Conservation (phyloP, 1,140 invertebrate species). For the Pentalonia nigronervosa region DNA sequence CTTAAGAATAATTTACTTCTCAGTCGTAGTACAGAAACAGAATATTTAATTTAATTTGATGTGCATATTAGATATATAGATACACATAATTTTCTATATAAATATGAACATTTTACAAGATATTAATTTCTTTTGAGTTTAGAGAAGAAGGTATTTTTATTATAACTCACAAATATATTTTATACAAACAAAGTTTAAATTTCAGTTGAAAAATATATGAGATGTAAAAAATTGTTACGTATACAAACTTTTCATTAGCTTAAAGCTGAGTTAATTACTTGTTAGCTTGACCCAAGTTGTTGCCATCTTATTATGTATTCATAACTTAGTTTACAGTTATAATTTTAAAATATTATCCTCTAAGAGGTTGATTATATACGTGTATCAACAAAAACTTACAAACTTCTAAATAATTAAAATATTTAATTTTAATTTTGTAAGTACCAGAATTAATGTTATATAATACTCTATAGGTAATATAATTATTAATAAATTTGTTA, state of each 20-base stretch:
- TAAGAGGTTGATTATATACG: conserved; percentile 12
- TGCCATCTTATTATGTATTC: conserved; percentile 15
- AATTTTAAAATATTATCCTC: conserved; percentile 26
- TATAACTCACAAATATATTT: neutral
- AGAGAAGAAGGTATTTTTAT: neutral
- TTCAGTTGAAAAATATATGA: conserved; percentile 40
- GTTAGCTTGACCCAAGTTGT: conserved; percentile 40
- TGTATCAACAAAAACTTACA: neutral
- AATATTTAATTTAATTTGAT: conserved; percentile 32
- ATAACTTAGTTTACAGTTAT: conserved; percentile 25
- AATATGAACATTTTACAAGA: conserved; percentile 30
- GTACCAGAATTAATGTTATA: neutral
- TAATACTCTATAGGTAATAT: neutral
- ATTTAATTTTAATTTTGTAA: conserved; percentile 3
- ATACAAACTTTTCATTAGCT: conserved; percentile 13
- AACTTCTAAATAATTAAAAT: neutral
- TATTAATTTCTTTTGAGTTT: neutral
- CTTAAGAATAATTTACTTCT: neutral
- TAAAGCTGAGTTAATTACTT: conserved; percentile 24
- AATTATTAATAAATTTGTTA: neutral
- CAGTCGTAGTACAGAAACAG: neutral
- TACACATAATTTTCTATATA: neutral
- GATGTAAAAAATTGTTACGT: conserved; percentile 15
- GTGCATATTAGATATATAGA: neutral
- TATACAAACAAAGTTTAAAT: neutral